A percentile compares a stretch with the other conserved stretches of the same genome.
Conservation (phyloP, 2,797 vertebrate species). For the Manis javanica region DNA sequence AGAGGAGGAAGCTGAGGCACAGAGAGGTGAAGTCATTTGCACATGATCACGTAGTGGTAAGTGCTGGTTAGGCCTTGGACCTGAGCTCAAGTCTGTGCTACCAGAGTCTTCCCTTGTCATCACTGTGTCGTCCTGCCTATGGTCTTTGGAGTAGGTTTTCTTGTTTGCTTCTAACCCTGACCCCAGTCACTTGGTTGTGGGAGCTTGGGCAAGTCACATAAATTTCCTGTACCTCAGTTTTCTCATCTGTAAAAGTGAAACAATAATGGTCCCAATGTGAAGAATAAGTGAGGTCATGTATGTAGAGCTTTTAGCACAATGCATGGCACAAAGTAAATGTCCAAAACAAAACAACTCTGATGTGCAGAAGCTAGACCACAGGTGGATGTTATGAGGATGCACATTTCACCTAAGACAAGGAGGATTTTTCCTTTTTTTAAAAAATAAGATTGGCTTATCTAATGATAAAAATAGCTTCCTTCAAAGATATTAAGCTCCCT, state of each 20-base stretch:
- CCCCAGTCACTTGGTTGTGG: background rate
- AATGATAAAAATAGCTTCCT: background rate
- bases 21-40: background rate
- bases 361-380: background rate
- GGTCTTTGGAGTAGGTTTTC: background rate
- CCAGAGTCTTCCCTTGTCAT: background rate
- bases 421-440: background rate
- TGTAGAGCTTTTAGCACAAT: background rate
- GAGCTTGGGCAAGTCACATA: background rate
- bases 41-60: background rate
- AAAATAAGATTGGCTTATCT: background rate
- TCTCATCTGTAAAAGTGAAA: constrained; percentile 2
- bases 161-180: background rate
- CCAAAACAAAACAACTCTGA: background rate
- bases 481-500: background rate
- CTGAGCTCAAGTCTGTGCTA: background rate
- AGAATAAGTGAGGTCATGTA: background rate
- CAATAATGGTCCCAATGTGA: background rate
- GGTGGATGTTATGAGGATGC: background rate
- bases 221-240: background rate
- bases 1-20: background rate
- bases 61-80: background rate
- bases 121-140: background rate
- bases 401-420: background rate
- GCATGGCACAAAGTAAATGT: background rate